Conservation (phyloP, 2,113 vertebrate genomes). For the Verasper variegatus region DNA sequence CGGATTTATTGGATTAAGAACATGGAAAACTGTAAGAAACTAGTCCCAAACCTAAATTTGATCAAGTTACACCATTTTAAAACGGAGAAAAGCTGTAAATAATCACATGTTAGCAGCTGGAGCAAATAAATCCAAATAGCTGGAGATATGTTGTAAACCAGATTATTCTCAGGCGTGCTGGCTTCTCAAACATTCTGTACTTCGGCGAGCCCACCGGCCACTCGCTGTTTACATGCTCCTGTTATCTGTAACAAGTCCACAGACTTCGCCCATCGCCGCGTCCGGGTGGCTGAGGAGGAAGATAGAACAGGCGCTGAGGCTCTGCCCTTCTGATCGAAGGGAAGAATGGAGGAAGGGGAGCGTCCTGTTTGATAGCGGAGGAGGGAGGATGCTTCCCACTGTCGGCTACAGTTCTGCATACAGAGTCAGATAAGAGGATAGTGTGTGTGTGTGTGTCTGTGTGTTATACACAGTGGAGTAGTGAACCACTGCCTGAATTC, state of each 20-base stretch:
- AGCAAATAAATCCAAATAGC: too few relatives aligned
- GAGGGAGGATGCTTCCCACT: constrained; percentile 49
- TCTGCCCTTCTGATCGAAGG: constrained; percentile 50
- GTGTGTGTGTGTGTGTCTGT: constrained; percentile 9
- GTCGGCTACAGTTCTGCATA: constrained; percentile 59
- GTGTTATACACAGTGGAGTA: neutral
- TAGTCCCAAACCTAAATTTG: neutral
- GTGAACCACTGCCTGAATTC: constrained; percentile 20
- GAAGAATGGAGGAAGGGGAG: constrained; percentile 54
- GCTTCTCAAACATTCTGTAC: constrained; percentile 15
- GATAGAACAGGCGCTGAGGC: constrained; percentile 66
- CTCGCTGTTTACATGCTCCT: constrained; percentile 61
- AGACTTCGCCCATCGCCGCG: constrained; percentile 32
- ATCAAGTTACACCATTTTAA: neutral
- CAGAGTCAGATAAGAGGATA: constrained; percentile 53
- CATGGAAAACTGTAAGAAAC: neutral
- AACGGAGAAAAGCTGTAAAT: too few relatives aligned
- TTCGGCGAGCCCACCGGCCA: constrained; percentile 17
- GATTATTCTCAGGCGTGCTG: neutral
- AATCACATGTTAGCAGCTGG: too few relatives aligned
- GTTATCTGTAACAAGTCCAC: constrained; percentile 74
- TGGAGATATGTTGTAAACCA: neutral
- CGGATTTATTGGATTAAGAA: neutral
- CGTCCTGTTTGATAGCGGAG: constrained; percentile 63
- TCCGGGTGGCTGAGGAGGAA: constrained; percentile 57